phyloP scores from a whole-genome alignment of 2,888 invertebrate genomes.

The Mesorhabditis spiculigera region DNA sequence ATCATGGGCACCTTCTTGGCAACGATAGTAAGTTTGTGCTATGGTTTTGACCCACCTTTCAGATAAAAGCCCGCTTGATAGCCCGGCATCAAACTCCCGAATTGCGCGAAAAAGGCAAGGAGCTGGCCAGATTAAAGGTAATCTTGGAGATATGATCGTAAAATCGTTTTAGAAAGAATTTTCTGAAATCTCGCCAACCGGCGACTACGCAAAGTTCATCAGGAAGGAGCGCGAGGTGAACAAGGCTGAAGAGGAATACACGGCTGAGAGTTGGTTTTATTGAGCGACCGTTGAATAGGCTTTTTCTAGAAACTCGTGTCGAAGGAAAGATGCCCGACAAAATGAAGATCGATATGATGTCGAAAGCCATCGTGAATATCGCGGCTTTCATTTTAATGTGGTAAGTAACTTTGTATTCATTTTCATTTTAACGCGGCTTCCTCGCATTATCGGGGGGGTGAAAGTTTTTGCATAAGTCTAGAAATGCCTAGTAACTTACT shows the following conservation, averaged over 20 bases:
- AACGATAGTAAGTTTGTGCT: not conserved
- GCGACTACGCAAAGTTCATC: not conserved
- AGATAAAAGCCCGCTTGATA: not conserved
- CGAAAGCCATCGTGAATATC: not conserved
- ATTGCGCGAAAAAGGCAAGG: not conserved
- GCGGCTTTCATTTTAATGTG: slow-evolving; percentile 1
- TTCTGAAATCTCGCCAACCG: slow-evolving; percentile 2
- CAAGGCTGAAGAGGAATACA: not conserved
- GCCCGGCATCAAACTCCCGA: not conserved
- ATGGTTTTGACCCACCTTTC: not conserved
- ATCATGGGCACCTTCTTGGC: not conserved
- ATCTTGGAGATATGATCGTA: not conserved
- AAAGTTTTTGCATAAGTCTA: too few relatives aligned
- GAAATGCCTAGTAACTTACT: too few relatives aligned
- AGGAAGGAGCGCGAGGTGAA: not conserved
- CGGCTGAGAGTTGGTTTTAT: not conserved
- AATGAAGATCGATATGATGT: not conserved
- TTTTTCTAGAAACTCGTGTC: too few relatives aligned
- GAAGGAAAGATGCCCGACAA: not conserved
- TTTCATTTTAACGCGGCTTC: not conserved
- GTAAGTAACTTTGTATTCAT: not conserved
- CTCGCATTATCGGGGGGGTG: too few relatives aligned
- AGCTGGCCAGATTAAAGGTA: not conserved
- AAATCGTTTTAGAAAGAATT: slow-evolving; percentile 3
- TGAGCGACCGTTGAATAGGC: too few relatives aligned